A percentile compares a stretch with the other conserved stretches of the same genome.
Evolutionary conservation across 2,888 invertebrate species (phyloP).

Genomic region (Gari tellinella): DNA sequence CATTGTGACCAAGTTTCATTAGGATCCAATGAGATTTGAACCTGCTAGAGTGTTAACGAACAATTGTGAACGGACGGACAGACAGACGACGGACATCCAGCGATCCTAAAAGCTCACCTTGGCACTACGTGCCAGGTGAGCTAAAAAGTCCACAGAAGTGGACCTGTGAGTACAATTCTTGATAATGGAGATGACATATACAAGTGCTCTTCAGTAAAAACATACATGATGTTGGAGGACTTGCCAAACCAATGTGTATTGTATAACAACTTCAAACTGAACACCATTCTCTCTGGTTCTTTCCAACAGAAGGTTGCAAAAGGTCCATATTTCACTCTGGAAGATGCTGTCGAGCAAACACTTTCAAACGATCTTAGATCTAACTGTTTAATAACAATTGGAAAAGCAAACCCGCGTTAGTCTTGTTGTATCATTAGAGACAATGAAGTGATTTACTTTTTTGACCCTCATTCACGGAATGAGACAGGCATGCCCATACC

Average conservation of each 20-base stretch:
- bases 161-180: neutral
- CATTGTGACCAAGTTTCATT: too few species aligned
- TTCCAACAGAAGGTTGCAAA: neutral
- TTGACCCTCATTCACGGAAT: neutral
- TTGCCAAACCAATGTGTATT: neutral
- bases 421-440: neutral
- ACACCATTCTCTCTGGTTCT: neutral
- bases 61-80: too few species aligned
- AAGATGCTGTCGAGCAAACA: slow-evolving; percentile 1
- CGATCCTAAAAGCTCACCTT: too few species aligned
- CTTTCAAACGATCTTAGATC: too few species aligned
- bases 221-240: slow-evolving; percentile 1
- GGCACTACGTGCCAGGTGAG: too few species aligned
- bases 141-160: neutral
- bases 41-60: too few species aligned
- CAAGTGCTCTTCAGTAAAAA: neutral
- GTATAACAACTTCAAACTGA: neutral
- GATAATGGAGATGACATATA: slow-evolving; percentile 4
- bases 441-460: neutral
- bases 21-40: too few species aligned
- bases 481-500: neutral
- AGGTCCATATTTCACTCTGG: neutral
- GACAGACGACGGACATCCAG: too few species aligned
- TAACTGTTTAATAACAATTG: too few species aligned
- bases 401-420: too few species aligned